Evolutionary conservation across 2,113 vertebrate genomes (phyloP).

Genomic region (Chloropsis cyanopogon): DNA sequence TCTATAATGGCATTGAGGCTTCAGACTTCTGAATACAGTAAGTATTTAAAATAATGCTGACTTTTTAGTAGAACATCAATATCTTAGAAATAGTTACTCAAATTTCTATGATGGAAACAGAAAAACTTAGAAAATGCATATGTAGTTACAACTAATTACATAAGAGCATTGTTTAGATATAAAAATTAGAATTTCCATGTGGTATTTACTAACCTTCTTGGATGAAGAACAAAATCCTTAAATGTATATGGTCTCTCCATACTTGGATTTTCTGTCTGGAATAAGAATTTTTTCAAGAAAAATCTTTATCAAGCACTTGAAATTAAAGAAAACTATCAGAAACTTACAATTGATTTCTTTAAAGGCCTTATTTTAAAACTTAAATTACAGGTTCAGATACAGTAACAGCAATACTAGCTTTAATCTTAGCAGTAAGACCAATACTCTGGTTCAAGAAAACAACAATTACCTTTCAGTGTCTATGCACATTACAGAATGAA

Average conservation of each 20-base stretch:
- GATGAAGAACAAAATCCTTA: constrained; percentile 97
- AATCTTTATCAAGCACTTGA: background rate
- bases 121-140: background rate
- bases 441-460: background rate
- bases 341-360: background rate
- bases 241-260: constrained; percentile 94
- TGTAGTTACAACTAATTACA: background rate
- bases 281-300: constrained; percentile 62
- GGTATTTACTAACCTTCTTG: constrained; percentile 86
- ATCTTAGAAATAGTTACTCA: background rate
- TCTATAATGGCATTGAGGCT: background rate
- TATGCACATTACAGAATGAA: background rate
- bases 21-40: background rate
- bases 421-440: background rate
- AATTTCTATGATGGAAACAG: background rate
- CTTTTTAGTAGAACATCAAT: background rate
- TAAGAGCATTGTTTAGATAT: background rate
- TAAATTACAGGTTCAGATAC: background rate
- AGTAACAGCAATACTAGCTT: background rate
- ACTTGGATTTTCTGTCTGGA: constrained; percentile 94
- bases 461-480: background rate
- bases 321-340: background rate
- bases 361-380: background rate
- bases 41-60: background rate
- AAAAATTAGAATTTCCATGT: background rate